Evolutionary conservation across 2,888 invertebrate species (phyloP).

Genomic region (Platycheirus rosarum): DNA sequence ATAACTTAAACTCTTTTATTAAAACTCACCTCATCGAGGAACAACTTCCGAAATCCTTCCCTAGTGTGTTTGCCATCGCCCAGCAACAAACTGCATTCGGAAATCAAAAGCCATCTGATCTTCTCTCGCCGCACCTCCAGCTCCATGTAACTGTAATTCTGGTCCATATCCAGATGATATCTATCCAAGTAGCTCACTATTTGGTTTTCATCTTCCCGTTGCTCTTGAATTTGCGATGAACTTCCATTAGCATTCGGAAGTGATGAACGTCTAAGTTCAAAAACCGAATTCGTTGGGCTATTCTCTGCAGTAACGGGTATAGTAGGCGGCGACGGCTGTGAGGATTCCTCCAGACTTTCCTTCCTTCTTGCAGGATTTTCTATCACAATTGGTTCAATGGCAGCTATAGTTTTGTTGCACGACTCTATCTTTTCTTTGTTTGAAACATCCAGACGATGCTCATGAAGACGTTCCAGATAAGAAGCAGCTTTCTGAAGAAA

Average conservation of each 20-base stretch:
- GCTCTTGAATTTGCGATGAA: conserved; percentile 75
- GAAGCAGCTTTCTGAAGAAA: conserved; percentile 79
- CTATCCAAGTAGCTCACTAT: conserved; percentile 79
- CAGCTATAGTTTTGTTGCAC: neutral
- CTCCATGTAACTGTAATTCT: conserved; percentile 82
- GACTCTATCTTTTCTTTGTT: neutral
- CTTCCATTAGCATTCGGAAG: conserved; percentile 20
- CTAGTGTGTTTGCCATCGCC: conserved; percentile 82
- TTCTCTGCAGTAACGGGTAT: conserved; percentile 35
- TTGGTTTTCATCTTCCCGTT: conserved; percentile 78
- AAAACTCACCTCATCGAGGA: conserved; percentile 81
- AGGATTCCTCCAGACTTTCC: conserved; percentile 13
- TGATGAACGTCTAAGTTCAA: conserved; percentile 37
- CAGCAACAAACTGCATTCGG: conserved; percentile 82
- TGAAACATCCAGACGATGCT: conserved; percentile 47
- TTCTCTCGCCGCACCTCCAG: conserved; percentile 82
- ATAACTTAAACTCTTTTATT: no score
- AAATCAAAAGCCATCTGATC: conserved; percentile 82
- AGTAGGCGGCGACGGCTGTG: conserved; percentile 27
- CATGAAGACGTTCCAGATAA: conserved; percentile 81
- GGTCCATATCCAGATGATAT: conserved; percentile 81
- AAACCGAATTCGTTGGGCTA: conserved; percentile 22
- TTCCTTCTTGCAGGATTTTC: conserved; percentile 19
- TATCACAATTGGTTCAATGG: conserved; percentile 59
- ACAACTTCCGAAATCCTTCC: conserved; percentile 81